phyloP scores from a whole-genome alignment of 2,797 vertebrate species.

The Pseudochirops cupreus region DNA sequence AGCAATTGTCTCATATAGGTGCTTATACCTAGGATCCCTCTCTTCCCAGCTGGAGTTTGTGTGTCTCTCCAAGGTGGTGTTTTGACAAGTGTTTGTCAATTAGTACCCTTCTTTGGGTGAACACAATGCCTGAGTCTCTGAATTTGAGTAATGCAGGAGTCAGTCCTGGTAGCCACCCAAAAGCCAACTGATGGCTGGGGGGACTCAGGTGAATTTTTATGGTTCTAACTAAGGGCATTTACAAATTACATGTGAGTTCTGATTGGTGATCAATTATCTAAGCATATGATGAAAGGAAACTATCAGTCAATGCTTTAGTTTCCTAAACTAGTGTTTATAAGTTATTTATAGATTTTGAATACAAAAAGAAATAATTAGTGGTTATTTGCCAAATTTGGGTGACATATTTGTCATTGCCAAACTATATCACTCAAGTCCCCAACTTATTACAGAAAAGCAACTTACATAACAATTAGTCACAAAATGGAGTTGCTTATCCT shows the following conservation, averaged over 20 bases:
- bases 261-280: not conserved
- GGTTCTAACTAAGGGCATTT: not conserved
- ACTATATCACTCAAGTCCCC: not conserved
- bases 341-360: not conserved
- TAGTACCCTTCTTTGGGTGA: not conserved
- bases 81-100: not conserved
- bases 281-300: not conserved
- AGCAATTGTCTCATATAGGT: not conserved
- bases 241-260: not conserved
- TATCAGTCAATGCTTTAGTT: not conserved
- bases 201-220: not conserved
- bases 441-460: not conserved
- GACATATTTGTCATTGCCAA: not conserved
- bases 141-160: not conserved
- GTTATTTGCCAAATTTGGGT: not conserved
- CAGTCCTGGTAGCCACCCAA: not conserved
- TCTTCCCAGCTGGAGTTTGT: not conserved
- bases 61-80: not conserved
- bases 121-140: not conserved
- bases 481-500: not conserved
- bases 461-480: not conserved
- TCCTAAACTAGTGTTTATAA: not conserved
- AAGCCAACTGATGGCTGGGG: not conserved
- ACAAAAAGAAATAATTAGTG: not conserved
- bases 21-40: not conserved